phyloP scores from a whole-genome alignment of 1,140 invertebrate genomes.

The Galleria mellonella region DNA sequence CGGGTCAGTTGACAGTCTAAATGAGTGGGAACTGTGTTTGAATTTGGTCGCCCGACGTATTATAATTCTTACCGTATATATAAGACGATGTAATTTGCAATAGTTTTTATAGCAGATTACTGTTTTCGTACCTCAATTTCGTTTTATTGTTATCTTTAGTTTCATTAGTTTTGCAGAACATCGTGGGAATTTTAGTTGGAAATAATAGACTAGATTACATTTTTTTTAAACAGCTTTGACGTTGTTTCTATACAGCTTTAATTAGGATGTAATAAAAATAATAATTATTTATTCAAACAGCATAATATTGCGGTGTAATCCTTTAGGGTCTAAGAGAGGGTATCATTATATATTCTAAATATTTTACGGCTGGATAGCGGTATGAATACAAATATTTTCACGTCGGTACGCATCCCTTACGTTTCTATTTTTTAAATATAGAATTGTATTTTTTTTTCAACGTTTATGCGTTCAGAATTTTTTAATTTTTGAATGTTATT shows the following conservation, averaged over 20 bases:
- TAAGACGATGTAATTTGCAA: neutral
- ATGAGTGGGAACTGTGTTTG: slow-evolving; percentile 18
- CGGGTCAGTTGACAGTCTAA: slow-evolving; percentile 28
- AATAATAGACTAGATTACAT: too few relatives aligned
- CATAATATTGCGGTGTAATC: neutral
- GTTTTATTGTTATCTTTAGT: slow-evolving; percentile 7
- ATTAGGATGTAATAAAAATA: too few relatives aligned
- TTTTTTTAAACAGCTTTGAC: too few relatives aligned
- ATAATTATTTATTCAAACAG: too few relatives aligned
- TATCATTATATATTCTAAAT: slow-evolving; percentile 22
- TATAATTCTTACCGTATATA: neutral
- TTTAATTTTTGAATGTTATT: too few relatives aligned
- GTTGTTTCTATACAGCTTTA: too few relatives aligned
- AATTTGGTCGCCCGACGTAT: neutral
- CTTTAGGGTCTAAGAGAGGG: neutral
- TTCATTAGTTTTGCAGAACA: neutral
- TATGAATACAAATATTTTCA: slow-evolving; percentile 17
- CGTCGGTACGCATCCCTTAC: slow-evolving; percentile 12
- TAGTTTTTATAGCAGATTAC: neutral
- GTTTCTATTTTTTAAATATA: slow-evolving; percentile 2
- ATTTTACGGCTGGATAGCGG: slow-evolving; percentile 12
- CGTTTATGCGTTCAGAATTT: too few relatives aligned
- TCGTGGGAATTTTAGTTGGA: neutral
- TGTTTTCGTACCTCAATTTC: neutral
- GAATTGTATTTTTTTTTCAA: neutral